Base-by-base conservation (phyloP, 2,888 invertebrate species). In the Brachycybe producta region DNA sequence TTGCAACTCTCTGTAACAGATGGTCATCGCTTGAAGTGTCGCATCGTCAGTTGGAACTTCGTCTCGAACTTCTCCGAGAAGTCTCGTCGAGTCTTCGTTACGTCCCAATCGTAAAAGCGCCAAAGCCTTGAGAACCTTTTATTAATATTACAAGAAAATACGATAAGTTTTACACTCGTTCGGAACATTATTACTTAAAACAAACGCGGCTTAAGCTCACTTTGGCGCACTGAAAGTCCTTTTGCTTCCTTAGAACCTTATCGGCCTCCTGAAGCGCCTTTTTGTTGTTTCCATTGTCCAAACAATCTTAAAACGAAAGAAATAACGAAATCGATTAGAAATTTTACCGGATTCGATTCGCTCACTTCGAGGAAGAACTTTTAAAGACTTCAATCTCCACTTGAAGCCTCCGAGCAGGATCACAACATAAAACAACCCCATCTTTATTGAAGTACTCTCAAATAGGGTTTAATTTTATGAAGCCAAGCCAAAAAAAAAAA, bases 191-290 rank as follows among this genome's bases (percentile, higher is more conserved):
- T 2, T 17, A 27, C 13, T 24, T 24, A 26, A 41, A 47, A 26
- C 3, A 52, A 47, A 27, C 39, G 27, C 5, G 24, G 4, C 5
- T 19, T 15, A 2, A 19, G 13, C 36, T 11, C 23, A 74, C 74
- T 67, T 85, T 82, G 17, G 90, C 94, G 68, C 92, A 87, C 58
- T 82, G 81, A 56, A 91, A 76, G 56, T 78, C 75, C 55, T 91
- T 87, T 62, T 87, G 86, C 69, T 97, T 97, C 66, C 85, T 91
- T 50, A 97, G 73, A 47, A 97, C 82, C 69, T 92, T 92, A 57
- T 97, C 95, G 13, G 90, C 88, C 71, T 97, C 95, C 68, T 95
- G 91, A 39, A 97, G 73, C 0, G 95, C 95, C 66, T 92, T 94
- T 65, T 94, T 95, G 71, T 92, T 88, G 69, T 92, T 92, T 13